Evolutionary conservation across 2,888 invertebrate genomes (phyloP), one percentile per base, ranked within the genome.

Genomic region (Conus canariensis): DNA sequence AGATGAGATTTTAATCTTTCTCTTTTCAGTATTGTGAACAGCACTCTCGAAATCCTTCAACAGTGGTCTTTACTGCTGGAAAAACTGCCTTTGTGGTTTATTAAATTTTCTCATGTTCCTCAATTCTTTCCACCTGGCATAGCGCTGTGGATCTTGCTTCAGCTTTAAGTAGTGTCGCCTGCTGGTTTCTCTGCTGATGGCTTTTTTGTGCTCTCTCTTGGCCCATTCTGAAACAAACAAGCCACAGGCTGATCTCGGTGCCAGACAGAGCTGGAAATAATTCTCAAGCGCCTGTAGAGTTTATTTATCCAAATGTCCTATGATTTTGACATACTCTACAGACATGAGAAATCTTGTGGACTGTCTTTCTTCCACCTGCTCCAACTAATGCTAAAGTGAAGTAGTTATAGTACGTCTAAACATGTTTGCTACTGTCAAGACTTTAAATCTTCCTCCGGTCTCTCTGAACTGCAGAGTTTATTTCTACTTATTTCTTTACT

Each of bases 141-240:
- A 89, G 14, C 82, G 82, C 82, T 89, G 82, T 19, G 89, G 89
- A 64, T 89, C 83, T 83, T 89, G 83, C 60, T 83, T 82, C 82
- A 89, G 25, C 64, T 60, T 82, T 14, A 82, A 67, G 67, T 85
- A 83, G 89, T 83, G 82, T 56, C 89, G 82, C n/a, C 82, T 82
- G 85, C 82, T 83, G 64, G 83, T 67, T 83, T 83, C 89, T 25
- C 82, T 82, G 86, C 85, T 85, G 82, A 86, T 45, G 67, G 86
- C 86, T 86, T 86, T 86, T 67, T 58, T 86, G 86, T 86, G 86
- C 86, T 86, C 86, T 60, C 86, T 86, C 60, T 45, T 86, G 30
- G 86, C 86, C 86, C 86, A 86, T 45, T 86, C 86, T 86, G 86
- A 64, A 86, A 86, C 86, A 67, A 64, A 86, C 86, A 86, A 86